Base-by-base conservation (phyloP, 2,797 vertebrate genomes). In the Acipenser oxyrinchus region DNA sequence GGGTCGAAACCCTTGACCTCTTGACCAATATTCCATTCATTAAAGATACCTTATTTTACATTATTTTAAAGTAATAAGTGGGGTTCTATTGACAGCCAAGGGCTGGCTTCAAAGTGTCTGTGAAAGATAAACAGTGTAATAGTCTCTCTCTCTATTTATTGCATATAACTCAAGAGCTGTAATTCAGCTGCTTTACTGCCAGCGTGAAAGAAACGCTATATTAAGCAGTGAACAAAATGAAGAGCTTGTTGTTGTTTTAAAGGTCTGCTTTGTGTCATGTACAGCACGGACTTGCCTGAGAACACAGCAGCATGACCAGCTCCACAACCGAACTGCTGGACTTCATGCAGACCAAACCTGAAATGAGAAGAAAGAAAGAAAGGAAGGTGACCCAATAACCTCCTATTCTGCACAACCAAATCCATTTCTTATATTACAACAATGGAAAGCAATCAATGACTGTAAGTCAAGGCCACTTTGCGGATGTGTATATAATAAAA, bases 241-340 rank as follows among this genome's bases (percentile, higher is more conserved):
- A 58, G 55, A 58, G 7, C 7, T 13, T 13, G 3, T 13, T 58
- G 15, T 37, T 37, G 37, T 58, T 58, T 11, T 11, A 12, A 11
- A 58, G 12, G 55, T 11, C 55, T 11, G 66, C 5, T 37, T 37
- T 37, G 37, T 37, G 37, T 37, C 37, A 37, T 37, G 37, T 51
- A 15, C 55, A 13, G 7, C 10, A 13, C 37, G 50, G 65, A 76
- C 94, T 93, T 83, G 92, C 96, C 95, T 99, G 96, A 78, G 96
- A 99, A 83, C 96, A 99, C 72, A 99, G 90, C 6, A 99, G 91
- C 96, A 99, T 99, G 82, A 99, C 96, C 79, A 99, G 86, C 78
- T 99, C 96, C 86, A 99, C 96, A 74, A 99, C 96, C 3, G 96
- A 98, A 81, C 94, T 98, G 88, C 95, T 98, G 62, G 95, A 95